Conservation (phyloP, 2,113 vertebrate genomes). For the Thymallus thymallus region DNA sequence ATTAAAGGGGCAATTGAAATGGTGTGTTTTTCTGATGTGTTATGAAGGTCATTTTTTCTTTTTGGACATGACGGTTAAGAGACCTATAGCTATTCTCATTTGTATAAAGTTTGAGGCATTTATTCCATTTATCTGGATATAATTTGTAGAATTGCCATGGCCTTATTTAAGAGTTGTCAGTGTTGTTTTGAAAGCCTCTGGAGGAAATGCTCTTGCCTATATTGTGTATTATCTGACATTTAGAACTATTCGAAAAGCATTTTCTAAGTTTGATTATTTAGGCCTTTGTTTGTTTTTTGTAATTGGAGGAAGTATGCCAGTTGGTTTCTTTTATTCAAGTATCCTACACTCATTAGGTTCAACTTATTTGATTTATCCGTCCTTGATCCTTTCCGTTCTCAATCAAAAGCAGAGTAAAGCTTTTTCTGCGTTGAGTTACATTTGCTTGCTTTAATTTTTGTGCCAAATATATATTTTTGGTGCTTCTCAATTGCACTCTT, state of each 20-base stretch:
- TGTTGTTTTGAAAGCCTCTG: neutral
- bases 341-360: neutral
- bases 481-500: neutral
- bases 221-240: neutral
- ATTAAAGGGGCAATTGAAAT: neutral
- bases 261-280: neutral
- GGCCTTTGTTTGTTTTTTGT: neutral
- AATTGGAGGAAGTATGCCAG: neutral
- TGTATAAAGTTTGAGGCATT: neutral
- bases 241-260: neutral
- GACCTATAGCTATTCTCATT: neutral
- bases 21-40: neutral
- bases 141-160: neutral
- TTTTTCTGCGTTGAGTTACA: neutral
- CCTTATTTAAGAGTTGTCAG: neutral
- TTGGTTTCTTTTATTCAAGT: neutral
- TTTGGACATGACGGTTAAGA: neutral
- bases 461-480: neutral
- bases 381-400: neutral
- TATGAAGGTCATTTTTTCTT: neutral
- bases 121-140: neutral
- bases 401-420: neutral
- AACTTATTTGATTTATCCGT: neutral
- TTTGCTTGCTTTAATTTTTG: neutral
- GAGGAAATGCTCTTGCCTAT: neutral